Evolutionary conservation across 2,797 vertebrate genomes (phyloP).

Genomic region (Acrocephalus scirpaceus): DNA sequence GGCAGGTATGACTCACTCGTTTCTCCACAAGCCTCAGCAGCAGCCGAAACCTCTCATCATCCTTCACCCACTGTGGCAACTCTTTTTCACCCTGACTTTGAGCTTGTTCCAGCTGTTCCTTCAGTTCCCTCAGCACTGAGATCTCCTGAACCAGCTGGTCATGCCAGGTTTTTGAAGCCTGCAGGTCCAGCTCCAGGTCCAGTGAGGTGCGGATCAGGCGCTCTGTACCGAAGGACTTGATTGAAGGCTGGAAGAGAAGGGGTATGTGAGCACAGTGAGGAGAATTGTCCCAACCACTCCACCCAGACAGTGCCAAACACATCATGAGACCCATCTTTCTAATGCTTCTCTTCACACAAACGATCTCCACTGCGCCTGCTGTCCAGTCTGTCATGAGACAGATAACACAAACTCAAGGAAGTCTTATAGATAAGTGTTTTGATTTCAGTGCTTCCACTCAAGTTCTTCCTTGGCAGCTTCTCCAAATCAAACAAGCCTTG

Average conservation of each 20-base stretch:
- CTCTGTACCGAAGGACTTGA: slow-evolving; percentile 73
- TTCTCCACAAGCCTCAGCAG: slow-evolving; percentile 90
- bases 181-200: slow-evolving; percentile 94
- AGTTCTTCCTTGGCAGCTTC: not conserved
- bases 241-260: slow-evolving; percentile 63
- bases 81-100: slow-evolving; percentile 86
- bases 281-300: not conserved
- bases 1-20: slow-evolving; percentile 76
- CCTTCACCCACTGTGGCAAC: slow-evolving; percentile 86
- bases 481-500: not conserved
- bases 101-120: slow-evolving; percentile 89
- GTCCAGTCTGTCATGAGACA: not conserved
- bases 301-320: not conserved
- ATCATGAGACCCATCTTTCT: not conserved
- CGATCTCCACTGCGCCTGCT: not conserved
- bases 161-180: slow-evolving; percentile 91
- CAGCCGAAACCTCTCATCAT: slow-evolving; percentile 89
- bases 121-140: slow-evolving; percentile 87
- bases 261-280: not conserved
- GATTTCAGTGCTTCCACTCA: not conserved
- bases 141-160: slow-evolving; percentile 90
- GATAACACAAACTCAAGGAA: not conserved
- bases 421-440: not conserved
- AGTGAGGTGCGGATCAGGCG: slow-evolving; percentile 89
- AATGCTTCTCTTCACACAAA: not conserved